A percentile compares a stretch with the other conserved stretches of the same genome.
These are phyloP conservation scores for Protobothrops mucrosquamatus DNA, from an alignment of 2,113 vertebrate genomes.

Conservation along the genomic window DNA sequence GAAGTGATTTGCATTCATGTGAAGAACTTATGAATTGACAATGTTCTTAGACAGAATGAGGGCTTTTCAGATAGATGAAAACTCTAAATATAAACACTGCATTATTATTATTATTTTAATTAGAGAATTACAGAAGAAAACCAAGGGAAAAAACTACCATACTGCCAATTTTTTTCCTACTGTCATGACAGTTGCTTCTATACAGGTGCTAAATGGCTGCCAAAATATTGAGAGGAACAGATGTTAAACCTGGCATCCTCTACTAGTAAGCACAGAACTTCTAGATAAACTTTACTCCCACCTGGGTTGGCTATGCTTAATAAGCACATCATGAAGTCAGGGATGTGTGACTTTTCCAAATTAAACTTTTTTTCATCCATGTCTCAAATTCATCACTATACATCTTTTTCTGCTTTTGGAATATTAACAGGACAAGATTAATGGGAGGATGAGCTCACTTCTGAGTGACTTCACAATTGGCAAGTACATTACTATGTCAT, in stretches of 20 bases:
- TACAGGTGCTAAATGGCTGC: conserved; percentile 10
- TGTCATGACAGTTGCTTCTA: conserved; percentile 8
- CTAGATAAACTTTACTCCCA: conserved; percentile 40
- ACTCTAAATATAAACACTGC: conserved; percentile 15
- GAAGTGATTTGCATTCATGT: neutral
- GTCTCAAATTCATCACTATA: conserved; percentile 12
- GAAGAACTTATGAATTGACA: neutral
- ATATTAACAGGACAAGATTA: neutral
- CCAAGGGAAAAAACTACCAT: conserved; percentile 4
- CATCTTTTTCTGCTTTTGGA: neutral
- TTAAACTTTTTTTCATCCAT: conserved; percentile 4
- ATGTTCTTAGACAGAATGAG: neutral
- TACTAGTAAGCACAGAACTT: conserved; percentile 34
- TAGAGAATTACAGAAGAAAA: neutral
- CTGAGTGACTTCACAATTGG: neutral
- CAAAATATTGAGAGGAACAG: conserved; percentile 38
- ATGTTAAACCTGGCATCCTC: conserved; percentile 22
- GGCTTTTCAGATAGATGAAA: neutral
- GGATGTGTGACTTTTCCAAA: conserved; percentile 22
- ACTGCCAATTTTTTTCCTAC: neutral
- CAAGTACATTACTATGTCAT: neutral
- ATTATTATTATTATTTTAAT: neutral
- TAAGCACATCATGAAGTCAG: conserved; percentile 35
- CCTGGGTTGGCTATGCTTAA: conserved; percentile 42
- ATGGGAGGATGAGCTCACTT: neutral